Percentiles rank a stretch among this genome's conserved stretches.
These are phyloP conservation scores for Hirudo medicinalis DNA, from an alignment of 1,140 invertebrate genomes.

Conservation along the genomic window DNA sequence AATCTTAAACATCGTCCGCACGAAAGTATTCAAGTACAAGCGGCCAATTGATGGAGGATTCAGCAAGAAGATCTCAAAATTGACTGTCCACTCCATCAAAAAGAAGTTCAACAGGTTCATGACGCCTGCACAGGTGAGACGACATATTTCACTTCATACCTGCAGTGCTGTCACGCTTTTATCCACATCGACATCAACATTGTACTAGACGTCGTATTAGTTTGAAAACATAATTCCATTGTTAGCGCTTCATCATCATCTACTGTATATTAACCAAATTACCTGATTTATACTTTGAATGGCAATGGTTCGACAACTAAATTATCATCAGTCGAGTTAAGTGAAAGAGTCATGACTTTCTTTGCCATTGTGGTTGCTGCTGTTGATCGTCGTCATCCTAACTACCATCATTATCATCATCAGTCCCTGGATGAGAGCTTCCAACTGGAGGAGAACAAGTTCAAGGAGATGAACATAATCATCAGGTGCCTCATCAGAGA, in stretches of 20 bases:
- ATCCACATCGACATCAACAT: too few relatives aligned
- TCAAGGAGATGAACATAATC: conserved; percentile 27
- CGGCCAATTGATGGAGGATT: conserved; percentile 37
- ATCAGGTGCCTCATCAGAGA: conserved; percentile 7
- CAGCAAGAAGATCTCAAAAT: conserved; percentile 46
- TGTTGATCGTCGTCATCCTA: neutral
- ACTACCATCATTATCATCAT: conserved; percentile 18
- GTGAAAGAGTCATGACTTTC: too few relatives aligned
- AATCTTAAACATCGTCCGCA: too few relatives aligned
- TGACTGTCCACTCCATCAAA: conserved; percentile 52
- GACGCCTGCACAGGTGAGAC: conserved; percentile 22
- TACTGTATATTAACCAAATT: too few relatives aligned
- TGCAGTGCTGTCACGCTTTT: too few relatives aligned
- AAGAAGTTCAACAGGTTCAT: conserved; percentile 51
- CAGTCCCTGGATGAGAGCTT: conserved; percentile 47
- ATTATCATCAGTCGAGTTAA: too few relatives aligned
- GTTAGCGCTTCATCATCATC: neutral
- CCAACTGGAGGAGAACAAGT: conserved; percentile 46
- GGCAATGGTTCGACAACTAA: too few relatives aligned
- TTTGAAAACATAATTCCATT: neutral
- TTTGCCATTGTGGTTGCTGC: too few relatives aligned
- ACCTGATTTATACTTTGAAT: too few relatives aligned
- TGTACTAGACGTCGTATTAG: too few relatives aligned
- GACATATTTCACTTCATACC: too few relatives aligned
- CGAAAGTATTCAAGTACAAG: conserved; percentile 43